Conservation (phyloP, 1,140 invertebrate genomes). For the Aphaenogaster ashmeadi region DNA sequence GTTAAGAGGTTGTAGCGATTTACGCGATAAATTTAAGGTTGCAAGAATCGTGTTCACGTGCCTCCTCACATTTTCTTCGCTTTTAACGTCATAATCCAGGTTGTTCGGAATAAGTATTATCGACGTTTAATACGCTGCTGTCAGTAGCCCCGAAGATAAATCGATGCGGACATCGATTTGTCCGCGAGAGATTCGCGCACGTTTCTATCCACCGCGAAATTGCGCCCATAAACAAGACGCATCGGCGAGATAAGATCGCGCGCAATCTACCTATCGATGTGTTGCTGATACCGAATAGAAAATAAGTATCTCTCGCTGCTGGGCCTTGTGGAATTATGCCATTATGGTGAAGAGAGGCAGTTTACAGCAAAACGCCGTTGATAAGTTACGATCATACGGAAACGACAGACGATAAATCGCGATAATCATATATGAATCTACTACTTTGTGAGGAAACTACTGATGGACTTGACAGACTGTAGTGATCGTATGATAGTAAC, state of each 20-base stretch:
- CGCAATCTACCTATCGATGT: conserved; percentile 14
- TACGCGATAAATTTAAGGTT: conserved; percentile 14
- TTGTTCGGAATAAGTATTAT: background rate
- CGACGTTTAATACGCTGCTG: conserved; percentile 43
- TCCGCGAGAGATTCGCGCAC: conserved; percentile 7
- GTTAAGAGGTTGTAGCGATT: background rate
- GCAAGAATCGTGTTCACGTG: background rate
- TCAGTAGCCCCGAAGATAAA: conserved; percentile 42
- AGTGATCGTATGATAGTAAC: background rate
- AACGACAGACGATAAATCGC: conserved; percentile 23
- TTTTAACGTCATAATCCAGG: conserved; percentile 25
- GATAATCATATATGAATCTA: conserved; percentile 16
- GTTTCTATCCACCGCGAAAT: conserved; percentile 52
- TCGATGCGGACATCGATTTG: conserved; percentile 40
- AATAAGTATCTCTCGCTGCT: conserved; percentile 5
- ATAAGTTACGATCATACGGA: conserved; percentile 33
- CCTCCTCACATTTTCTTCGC: background rate
- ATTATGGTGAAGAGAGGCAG: conserved; percentile 1
- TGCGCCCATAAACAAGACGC: conserved; percentile 41
- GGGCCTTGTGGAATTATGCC: conserved; percentile 33
- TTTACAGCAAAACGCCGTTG: background rate
- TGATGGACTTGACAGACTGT: background rate
- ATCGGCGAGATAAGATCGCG: conserved; percentile 41
- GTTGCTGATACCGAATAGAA: conserved; percentile 11
- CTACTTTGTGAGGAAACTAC: background rate